Evolutionary conservation across 2,113 vertebrate genomes (phyloP).

Genomic region (Eonycteris spelaea): DNA sequence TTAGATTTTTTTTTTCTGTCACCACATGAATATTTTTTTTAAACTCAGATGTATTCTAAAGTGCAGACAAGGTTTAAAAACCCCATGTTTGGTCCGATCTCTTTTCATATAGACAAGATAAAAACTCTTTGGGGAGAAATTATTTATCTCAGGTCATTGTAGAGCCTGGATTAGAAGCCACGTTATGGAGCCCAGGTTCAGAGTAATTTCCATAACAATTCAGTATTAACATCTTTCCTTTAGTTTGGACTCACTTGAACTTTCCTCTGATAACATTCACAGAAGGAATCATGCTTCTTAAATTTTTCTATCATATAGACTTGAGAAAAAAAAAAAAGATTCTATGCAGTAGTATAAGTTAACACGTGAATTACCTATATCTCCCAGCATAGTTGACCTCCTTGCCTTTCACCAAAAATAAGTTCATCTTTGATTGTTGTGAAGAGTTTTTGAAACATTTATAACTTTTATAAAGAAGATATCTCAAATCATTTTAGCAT

Average conservation of each 20-base stretch:
- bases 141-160: neutral
- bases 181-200: neutral
- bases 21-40: neutral
- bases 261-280: neutral
- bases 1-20: too few species aligned
- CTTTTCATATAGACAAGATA: neutral
- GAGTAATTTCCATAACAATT: neutral
- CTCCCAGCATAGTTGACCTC: neutral
- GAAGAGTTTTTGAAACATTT: constrained; percentile 1
- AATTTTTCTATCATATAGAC: neutral
- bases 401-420: neutral
- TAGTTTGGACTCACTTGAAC: constrained; percentile 10
- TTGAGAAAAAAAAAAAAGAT: neutral
- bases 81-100: neutral
- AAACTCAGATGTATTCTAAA: neutral
- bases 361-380: neutral
- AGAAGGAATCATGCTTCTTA: neutral
- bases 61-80: neutral
- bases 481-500: neutral
- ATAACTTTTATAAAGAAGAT: neutral
- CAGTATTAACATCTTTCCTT: neutral
- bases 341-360: neutral
- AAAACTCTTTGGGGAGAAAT: neutral
- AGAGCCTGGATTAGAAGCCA: neutral
- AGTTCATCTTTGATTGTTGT: neutral